A percentile compares a stretch with the other conserved stretches of the same genome.
phyloP scores from a whole-genome alignment of 1,140 invertebrate species.

The Zaprionus africanus region DNA sequence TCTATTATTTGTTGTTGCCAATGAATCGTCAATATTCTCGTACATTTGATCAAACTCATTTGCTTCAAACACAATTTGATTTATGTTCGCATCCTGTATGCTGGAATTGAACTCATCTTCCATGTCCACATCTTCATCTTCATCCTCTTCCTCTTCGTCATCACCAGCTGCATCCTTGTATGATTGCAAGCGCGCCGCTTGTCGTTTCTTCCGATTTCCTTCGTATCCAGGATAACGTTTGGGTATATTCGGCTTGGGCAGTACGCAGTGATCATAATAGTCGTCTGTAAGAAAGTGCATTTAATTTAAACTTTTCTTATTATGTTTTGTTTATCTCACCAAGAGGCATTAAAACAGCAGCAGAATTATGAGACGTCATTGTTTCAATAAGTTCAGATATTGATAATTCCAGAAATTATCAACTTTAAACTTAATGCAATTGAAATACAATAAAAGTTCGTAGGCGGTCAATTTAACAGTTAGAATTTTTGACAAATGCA shows the following conservation, averaged over 20 bases:
- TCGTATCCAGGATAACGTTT: conserved; percentile 11
- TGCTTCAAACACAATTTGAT: conserved; percentile 51
- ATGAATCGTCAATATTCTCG: neutral
- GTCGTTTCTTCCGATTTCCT: conserved; percentile 1
- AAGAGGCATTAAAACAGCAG: conserved; percentile 29
- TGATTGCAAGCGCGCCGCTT: conserved; percentile 44
- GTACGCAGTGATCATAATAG: conserved; percentile 46
- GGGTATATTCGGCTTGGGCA: conserved; percentile 46
- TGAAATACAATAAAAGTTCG: neutral
- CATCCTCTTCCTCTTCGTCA: conserved; percentile 12
- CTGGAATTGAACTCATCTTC: conserved; percentile 13
- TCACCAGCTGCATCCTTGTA: conserved; percentile 30
- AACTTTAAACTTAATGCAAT: neutral
- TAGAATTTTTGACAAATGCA: conserved; percentile 30
- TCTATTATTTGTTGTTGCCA: neutral
- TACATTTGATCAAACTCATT: conserved; percentile 55
- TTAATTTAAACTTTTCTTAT: neutral
- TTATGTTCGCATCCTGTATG: conserved; percentile 19
- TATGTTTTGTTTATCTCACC: conserved; percentile 20
- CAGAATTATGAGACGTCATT: conserved; percentile 47
- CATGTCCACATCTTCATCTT: conserved; percentile 10
- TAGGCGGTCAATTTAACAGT: conserved; percentile 22
- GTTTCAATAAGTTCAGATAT: neutral
- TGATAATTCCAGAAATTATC: neutral
- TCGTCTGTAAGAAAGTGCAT: conserved; percentile 36